Percentiles rank a stretch among this genome's conserved stretches.
These are phyloP conservation scores for Grantiella picta DNA, from an alignment of 2,113 vertebrate genomes.

Conservation along the genomic window DNA sequence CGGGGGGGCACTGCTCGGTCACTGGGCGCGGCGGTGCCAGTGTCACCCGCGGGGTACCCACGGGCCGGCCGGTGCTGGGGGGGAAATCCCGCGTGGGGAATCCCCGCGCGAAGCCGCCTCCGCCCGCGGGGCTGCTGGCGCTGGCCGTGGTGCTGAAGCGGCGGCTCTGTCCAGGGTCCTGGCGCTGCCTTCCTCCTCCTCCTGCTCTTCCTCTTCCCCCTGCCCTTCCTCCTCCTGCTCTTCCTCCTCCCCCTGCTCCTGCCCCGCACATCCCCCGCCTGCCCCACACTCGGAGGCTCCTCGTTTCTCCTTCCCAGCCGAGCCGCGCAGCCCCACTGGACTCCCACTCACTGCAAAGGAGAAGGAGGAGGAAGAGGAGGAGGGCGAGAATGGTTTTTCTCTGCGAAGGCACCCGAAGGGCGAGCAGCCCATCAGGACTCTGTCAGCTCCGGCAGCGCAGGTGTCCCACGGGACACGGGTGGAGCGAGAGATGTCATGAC, in stretches of 20 bases:
- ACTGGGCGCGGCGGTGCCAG: fast-evolving
- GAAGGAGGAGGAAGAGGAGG: neutral
- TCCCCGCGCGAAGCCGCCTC: neutral
- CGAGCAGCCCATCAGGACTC: fast-evolving
- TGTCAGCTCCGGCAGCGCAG: fast-evolving
- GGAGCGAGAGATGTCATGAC: neutral
- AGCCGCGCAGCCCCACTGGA: neutral
- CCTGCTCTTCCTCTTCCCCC: too few relatives aligned
- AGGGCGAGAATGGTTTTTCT: neutral
- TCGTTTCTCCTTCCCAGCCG: neutral
- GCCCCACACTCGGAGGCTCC: neutral
- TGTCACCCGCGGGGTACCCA: fast-evolving
- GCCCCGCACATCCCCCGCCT: neutral
- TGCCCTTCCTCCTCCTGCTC: neutral
- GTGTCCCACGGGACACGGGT: neutral
- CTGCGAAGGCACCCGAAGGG: neutral
- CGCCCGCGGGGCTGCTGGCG: neutral
- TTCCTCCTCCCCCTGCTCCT: neutral
- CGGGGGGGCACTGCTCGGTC: fast-evolving
- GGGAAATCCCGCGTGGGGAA: neutral
- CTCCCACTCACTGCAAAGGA: neutral
- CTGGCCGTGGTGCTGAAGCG: constrained; percentile 14
- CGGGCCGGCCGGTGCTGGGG: neutral
- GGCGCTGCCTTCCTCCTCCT: neutral
- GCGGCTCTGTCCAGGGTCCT: constrained; percentile 15